Conservation (phyloP, 2,888 invertebrate species). For the Cryptosula pallasiana region DNA sequence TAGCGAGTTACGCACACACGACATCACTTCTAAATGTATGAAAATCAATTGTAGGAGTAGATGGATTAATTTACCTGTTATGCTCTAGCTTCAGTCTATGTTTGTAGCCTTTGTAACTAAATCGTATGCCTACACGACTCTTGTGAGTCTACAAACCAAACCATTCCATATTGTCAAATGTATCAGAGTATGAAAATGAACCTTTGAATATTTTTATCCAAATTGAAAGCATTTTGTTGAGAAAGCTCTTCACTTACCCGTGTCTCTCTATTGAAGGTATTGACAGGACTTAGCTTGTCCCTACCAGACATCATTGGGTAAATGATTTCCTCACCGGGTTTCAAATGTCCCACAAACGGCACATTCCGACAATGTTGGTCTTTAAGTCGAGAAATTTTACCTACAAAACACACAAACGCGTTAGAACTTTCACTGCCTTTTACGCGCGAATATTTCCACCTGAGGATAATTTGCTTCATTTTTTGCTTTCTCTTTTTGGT, state of each 20-base stretch:
- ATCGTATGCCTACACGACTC: background rate
- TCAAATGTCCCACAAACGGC: background rate
- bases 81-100: constrained; percentile 14
- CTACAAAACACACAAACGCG: background rate
- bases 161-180: background rate
- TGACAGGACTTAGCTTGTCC: background rate
- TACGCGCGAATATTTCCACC: too few species aligned
- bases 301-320: background rate
- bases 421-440: too few species aligned
- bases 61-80: constrained; percentile 1
- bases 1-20: too few species aligned
- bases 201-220: background rate
- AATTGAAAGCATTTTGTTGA: background rate
- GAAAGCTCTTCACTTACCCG: background rate
- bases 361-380: background rate
- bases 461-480: too few species aligned
- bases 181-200: background rate
- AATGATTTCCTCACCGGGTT: background rate
- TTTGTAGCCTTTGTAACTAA: background rate
- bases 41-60: too few species aligned
- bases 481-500: too few species aligned
- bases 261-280: background rate
- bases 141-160: background rate
- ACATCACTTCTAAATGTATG: too few species aligned
- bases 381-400: background rate